These are phyloP conservation scores for Hydrolagus colliei DNA, from an alignment of 2,797 vertebrate species.

Conservation along the genomic window DNA sequence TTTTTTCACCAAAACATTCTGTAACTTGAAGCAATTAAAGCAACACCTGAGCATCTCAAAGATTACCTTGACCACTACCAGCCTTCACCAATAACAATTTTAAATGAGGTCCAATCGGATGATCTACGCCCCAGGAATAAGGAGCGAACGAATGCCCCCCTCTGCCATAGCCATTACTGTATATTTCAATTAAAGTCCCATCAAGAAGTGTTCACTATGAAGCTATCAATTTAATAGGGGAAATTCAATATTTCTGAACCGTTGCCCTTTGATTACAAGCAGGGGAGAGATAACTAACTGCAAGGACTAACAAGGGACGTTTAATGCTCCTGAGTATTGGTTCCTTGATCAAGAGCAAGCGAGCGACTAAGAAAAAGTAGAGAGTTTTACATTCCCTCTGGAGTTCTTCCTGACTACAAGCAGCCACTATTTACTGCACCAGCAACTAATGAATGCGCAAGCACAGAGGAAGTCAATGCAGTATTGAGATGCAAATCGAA, in stretches of 20 bases:
- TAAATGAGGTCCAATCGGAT: background rate
- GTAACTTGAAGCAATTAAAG: constrained; percentile 21
- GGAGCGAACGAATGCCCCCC: background rate
- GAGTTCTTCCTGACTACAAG: background rate
- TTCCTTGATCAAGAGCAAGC: background rate
- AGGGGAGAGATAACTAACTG: constrained; percentile 2
- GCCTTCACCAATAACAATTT: background rate
- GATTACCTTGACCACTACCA: no score
- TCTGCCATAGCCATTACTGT: background rate
- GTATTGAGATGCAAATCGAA: constrained; percentile 21
- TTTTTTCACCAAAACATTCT: background rate
- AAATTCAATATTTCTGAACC: constrained; percentile 21
- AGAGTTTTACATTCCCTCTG: constrained; percentile 9
- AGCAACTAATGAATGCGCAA: constrained; percentile 2
- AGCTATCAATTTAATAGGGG: constrained; percentile 4
- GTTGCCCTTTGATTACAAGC: constrained; percentile 11
- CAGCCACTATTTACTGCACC: background rate
- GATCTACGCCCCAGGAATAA: background rate
- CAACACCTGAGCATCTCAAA: background rate
- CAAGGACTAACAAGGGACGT: constrained; percentile 14
- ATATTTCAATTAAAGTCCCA: constrained; percentile 23
- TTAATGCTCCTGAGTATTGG: background rate
- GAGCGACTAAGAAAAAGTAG: background rate
- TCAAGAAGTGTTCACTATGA: background rate
- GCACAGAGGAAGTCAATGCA: constrained; percentile 7